Evolutionary conservation across 2,113 vertebrate species (phyloP).

Genomic region (Hiodon alosoides): DNA sequence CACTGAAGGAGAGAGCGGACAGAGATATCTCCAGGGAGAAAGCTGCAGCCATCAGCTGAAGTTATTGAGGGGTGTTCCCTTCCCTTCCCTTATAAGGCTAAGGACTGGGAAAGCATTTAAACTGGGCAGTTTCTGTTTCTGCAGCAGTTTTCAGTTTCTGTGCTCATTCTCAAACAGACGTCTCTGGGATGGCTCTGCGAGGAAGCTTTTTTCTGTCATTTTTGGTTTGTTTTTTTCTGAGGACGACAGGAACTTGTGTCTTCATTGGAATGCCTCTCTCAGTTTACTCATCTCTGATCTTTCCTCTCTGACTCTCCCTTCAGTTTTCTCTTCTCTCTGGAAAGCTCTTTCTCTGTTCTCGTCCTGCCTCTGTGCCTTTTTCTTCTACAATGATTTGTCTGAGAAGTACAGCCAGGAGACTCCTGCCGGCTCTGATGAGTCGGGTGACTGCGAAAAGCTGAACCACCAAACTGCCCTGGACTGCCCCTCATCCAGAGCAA

Average conservation of each 20-base stretch:
- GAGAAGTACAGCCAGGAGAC: not conserved
- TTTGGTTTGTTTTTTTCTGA: slow-evolving; percentile 49
- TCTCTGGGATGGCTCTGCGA: slow-evolving; percentile 7
- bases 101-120: slow-evolving; percentile 64
- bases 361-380: not conserved
- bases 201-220: slow-evolving; percentile 33
- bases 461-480: too few species aligned
- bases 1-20: not conserved
- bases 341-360: not conserved
- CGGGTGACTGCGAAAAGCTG: not conserved
- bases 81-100: slow-evolving; percentile 61
- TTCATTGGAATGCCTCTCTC: too few species aligned
- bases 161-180: slow-evolving; percentile 36
- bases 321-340: slow-evolving; percentile 7
- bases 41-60: slow-evolving; percentile 58
- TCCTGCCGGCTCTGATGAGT: not conserved
- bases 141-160: slow-evolving; percentile 50
- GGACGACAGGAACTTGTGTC: slow-evolving; percentile 35
- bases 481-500: not conserved
- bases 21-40: slow-evolving; percentile 14
- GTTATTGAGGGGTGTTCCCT: slow-evolving; percentile 49
- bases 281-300: slow-evolving; percentile 30
- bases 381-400: not conserved
- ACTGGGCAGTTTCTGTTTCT: slow-evolving; percentile 55
- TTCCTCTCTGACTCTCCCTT: slow-evolving; percentile 32